Conservation (phyloP, 2,888 invertebrate species). For the Nymphalis urticae region DNA sequence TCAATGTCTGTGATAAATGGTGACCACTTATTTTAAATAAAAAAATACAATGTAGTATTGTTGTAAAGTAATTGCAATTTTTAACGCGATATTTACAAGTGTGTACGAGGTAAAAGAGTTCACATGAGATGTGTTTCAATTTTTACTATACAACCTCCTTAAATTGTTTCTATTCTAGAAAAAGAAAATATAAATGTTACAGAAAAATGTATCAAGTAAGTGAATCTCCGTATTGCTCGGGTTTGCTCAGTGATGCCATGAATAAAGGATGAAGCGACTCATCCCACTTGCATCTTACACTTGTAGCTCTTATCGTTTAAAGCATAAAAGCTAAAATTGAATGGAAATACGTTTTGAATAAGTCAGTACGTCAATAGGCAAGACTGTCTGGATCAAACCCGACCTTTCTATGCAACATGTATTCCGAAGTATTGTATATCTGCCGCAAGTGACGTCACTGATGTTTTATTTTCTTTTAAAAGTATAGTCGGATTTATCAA, state of each 20-base stretch:
- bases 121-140: not conserved
- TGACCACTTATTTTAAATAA: too few relatives aligned
- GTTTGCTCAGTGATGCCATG: conserved; percentile 29
- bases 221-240: conserved; percentile 31
- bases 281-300: not conserved
- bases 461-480: not conserved
- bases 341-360: conserved; percentile 3
- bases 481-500: not conserved
- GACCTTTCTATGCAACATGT: conserved; percentile 5
- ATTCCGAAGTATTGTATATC: conserved; percentile 6
- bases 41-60: too few relatives aligned
- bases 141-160: not conserved
- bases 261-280: conserved; percentile 33
- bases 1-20: too few relatives aligned
- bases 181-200: conserved; percentile 12
- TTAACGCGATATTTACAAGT: too few relatives aligned
- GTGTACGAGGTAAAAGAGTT: too few relatives aligned
- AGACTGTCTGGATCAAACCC: conserved; percentile 10
- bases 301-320: conserved; percentile 1
- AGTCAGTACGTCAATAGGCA: conserved; percentile 24
- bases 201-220: conserved; percentile 30
- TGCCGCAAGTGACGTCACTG: conserved; percentile 2
- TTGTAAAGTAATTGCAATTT: too few relatives aligned
- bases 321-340: conserved; percentile 19
- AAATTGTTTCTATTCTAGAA: not conserved